These are phyloP conservation scores for Nasonia vitripennis DNA, from an alignment of 1,140 invertebrate species.

Conservation along the genomic window DNA sequence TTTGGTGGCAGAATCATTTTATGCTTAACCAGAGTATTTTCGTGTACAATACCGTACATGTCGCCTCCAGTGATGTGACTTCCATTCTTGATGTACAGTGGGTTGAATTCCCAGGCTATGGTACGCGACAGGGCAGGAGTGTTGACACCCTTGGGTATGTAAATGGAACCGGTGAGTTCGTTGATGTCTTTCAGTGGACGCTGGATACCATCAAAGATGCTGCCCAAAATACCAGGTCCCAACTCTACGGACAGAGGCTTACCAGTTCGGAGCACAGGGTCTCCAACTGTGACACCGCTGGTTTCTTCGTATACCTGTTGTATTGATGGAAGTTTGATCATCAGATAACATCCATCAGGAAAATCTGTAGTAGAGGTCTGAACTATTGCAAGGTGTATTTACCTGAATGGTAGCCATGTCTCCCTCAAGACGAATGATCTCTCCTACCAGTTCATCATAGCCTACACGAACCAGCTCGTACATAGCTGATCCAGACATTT, in stretches of 20 bases:
- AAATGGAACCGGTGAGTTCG: constrained; percentile 95
- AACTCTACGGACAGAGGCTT: constrained; percentile 99
- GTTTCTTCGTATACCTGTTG: constrained; percentile 98
- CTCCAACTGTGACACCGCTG: constrained; percentile 99
- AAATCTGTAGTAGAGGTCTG: not conserved
- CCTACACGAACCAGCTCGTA: constrained; percentile 99
- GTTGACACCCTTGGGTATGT: constrained; percentile 99
- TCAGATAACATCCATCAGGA: no score
- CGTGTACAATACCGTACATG: constrained; percentile 95
- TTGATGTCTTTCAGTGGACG: constrained; percentile 97
- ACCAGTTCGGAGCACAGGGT: constrained; percentile 98
- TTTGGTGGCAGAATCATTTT: constrained; percentile 95
- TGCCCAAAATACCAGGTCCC: constrained; percentile 99
- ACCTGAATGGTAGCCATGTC: constrained; percentile 99
- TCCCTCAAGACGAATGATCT: constrained; percentile 99
- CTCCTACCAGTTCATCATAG: constrained; percentile 97
- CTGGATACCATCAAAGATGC: constrained; percentile 99
- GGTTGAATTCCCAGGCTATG: constrained; percentile 94
- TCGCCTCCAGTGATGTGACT: constrained; percentile 99
- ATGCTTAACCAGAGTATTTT: constrained; percentile 98
- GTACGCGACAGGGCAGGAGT: constrained; percentile 91
- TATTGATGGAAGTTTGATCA: constrained; percentile 1
- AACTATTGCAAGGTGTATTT: constrained; percentile 34
- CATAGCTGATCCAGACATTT: constrained; percentile 99
- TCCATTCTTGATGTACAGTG: constrained; percentile 87